Base-by-base conservation (phyloP, 2,113 vertebrate genomes). In the Rafetus swinhoei region DNA sequence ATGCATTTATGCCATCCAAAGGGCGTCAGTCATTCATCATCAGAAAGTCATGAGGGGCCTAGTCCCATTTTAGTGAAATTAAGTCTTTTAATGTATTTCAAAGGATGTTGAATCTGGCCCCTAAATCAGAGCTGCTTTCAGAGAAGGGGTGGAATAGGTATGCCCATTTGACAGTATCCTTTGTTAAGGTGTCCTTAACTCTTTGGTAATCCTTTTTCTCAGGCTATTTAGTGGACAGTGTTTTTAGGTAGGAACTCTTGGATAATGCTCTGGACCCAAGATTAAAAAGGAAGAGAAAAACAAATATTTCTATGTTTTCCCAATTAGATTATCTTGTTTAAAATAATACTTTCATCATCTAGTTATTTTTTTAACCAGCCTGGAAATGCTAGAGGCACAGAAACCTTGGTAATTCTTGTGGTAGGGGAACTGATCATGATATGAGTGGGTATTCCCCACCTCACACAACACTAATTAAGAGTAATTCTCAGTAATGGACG, bases 381-480 rank as follows among this genome's bases (percentile, higher is more conserved):
- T 84, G 81, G 85, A 93, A 96, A 88, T 93, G 95, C 95, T 90
- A 94, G 92, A 92, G 94, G 96, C 96, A 94, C 91, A 86, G 82
- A 65, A 94, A 92, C 85, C 80, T 92, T 88, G 87, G 86, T 90
- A 81, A 91, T n/a, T 85, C 77, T 93, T 90, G 55, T 89, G 88
- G 79, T 95, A 93, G 94, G 94, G 96, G 96, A 97, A 97, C 90
- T 90, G 92, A 94, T 93, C 93, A 82, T n/a, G 88, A 85, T 72
- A 93, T 85, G 79, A 97, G 82, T 93, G 89, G 90, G 93, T 97
- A 97, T 97, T 97, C 89, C 94, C 95, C 95, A 94, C 94, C 93
- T 97, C 2, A 1, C 89, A 91, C 57, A 87, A 94, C 92, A 97
- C 94, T 97, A 98, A 98, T 98, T 98, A 97, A 96, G 93, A 95